Evolutionary conservation across 1,140 invertebrate species (phyloP).

Genomic region (Condylostylus longicornis): DNA sequence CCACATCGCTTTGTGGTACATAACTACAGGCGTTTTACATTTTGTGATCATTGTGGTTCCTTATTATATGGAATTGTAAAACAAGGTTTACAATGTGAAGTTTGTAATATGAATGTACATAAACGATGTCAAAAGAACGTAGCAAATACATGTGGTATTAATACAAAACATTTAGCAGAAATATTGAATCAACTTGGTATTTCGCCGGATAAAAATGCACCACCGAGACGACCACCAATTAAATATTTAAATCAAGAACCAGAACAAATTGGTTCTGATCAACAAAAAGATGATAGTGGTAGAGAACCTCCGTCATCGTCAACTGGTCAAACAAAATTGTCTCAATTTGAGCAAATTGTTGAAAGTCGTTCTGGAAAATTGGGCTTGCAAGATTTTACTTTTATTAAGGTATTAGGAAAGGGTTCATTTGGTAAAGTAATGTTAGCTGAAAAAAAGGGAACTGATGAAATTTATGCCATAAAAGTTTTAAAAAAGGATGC

Average conservation of each 20-base stretch:
- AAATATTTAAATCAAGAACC: conserved; percentile 37
- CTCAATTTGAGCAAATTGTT: conserved; percentile 10
- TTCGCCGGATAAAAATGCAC: conserved; percentile 70
- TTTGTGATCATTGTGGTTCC: conserved; percentile 96
- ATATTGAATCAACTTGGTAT: conserved; percentile 84
- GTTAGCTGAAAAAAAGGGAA: conserved; percentile 86
- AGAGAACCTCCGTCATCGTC: conserved; percentile 19
- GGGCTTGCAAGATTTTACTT: conserved; percentile 74
- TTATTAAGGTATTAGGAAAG: conserved; percentile 97
- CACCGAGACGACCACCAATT: conserved; percentile 47
- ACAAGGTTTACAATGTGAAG: conserved; percentile 96
- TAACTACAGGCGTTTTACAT: conserved; percentile 94
- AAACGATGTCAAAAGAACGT: conserved; percentile 98
- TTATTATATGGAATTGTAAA: conserved; percentile 84
- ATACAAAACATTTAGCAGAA: conserved; percentile 90
- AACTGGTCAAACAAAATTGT: conserved; percentile 20
- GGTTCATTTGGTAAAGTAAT: conserved; percentile 99
- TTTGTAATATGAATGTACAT: conserved; percentile 95
- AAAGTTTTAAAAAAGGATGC: conserved; percentile 99
- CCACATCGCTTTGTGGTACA: conserved; percentile 89
- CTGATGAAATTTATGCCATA: conserved; percentile 93
- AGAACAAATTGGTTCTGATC: conserved; percentile 32
- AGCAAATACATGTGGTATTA: conserved; percentile 97
- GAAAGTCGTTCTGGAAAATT: conserved; percentile 43
- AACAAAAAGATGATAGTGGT: conserved; percentile 17